Base-by-base conservation (phyloP, 2,113 vertebrate species). In the Plecotus auritus region DNA sequence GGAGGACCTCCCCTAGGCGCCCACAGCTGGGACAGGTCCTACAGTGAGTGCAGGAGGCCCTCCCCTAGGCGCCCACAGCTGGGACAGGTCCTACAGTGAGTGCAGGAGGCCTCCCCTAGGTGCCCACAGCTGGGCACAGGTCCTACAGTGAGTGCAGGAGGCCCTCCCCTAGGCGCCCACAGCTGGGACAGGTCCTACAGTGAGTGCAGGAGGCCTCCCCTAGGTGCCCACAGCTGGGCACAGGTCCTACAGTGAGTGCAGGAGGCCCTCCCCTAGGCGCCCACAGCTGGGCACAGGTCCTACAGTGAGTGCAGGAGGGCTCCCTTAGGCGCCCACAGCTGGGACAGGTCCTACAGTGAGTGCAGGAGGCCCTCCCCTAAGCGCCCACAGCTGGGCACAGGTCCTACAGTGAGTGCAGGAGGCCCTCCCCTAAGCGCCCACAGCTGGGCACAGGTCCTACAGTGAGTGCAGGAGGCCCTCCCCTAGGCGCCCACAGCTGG, bases 381-480 rank as follows among this genome's bases (percentile, higher is more conserved):
- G 47, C 10, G 61, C 30, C 30, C 61, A 16, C 2, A 1, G 5
- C 35, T 85, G 4, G 4, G 72, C n/a, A 23, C 8, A 28, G 18
- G 42, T 74, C n/a, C 20, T 47, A 1, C 0, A 67, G 45, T 9
- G 7, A 32, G 17, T 17, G 20, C 37, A 7, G 10, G 40, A 70
- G 47, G 47, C 45, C n/a, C 49, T 90, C 14, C 37, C 37, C 37
- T 42, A 2, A 0, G 47, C 10, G 61, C 30, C 23, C 61, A 13
- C 2, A 1, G 5, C 35, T 85, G 4, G 4, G 42, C n/a, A 23
- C 8, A 28, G 18, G 45, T 74, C 35, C 22, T 40, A 1, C 0
- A 67, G 32, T 9, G 7, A 32, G 17, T 18, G 20, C 26, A 9
- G 13, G 35, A 72, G 47, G 47, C 45, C n/a, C 49, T 91, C 32